Percentiles rank a stretch among this genome's conserved stretches.
These are phyloP conservation scores for Pempheris klunzingeri DNA, from an alignment of 2,797 vertebrate species.

Conservation along the genomic window DNA sequence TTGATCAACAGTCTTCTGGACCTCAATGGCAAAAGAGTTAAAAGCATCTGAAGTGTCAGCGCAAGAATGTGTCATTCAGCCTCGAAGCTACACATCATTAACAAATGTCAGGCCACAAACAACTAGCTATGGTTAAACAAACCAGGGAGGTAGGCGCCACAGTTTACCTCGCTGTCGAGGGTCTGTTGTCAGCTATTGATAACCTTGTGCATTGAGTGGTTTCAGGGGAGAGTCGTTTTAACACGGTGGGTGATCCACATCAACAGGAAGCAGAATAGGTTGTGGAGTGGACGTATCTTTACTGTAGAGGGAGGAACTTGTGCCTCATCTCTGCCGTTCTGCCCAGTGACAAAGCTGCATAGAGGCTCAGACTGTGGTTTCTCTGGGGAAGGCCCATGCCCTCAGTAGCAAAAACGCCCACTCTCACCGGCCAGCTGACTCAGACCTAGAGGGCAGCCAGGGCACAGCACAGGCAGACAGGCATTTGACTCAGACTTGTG, in stretches of 20 bases:
- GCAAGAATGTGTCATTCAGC: conserved; percentile 78
- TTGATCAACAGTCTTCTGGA: conserved; percentile 74
- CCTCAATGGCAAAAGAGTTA: conserved; percentile 77
- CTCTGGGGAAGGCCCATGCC: conserved; percentile 48
- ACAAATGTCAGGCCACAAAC: conserved; percentile 76
- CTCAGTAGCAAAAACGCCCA: conserved; percentile 51
- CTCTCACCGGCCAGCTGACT: conserved; percentile 67
- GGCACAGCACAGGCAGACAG: conserved; percentile 48
- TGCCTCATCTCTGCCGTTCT: conserved; percentile 52
- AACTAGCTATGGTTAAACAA: conserved; percentile 71
- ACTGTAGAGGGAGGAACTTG: conserved; percentile 14
- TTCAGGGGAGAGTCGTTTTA: conserved; percentile 57
- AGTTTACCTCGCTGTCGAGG: conserved; percentile 57
- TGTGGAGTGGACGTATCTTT: conserved; percentile 15
- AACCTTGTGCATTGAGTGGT: conserved; percentile 63
- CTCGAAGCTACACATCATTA: conserved; percentile 68
- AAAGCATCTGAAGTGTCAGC: conserved; percentile 76
- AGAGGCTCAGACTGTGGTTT: conserved; percentile 48
- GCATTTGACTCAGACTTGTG: conserved; percentile 52
- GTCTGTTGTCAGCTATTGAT: conserved; percentile 67
- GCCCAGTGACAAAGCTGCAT: conserved; percentile 30
- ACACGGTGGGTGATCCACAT: conserved; percentile 74
- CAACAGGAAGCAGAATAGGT: conserved; percentile 72
- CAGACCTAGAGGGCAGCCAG: conserved; percentile 71
- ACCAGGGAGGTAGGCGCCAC: conserved; percentile 57